A percentile compares a stretch with the other conserved stretches of the same genome.
These are phyloP conservation scores for Delia radicum DNA, from an alignment of 1,140 invertebrate genomes.

Conservation along the genomic window DNA sequence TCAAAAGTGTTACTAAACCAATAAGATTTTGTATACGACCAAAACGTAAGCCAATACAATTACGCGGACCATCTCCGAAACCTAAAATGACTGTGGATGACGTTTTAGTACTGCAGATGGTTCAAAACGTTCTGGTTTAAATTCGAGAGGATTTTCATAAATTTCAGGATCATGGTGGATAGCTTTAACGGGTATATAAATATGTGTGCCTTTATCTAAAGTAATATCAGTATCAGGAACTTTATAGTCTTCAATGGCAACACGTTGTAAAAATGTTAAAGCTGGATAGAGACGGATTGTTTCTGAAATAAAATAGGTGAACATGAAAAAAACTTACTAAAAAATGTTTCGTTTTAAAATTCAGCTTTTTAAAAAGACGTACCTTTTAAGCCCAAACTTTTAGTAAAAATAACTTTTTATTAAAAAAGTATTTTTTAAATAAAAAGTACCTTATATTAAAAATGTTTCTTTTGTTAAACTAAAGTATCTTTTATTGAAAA, in stretches of 20 bases:
- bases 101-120: constrained; percentile 56
- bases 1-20: constrained; percentile 36
- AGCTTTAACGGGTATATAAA: constrained; percentile 57
- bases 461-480: no score
- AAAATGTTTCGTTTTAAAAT: not conserved
- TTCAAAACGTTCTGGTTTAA: constrained; percentile 67
- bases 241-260: constrained; percentile 56
- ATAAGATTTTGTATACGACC: constrained; percentile 40
- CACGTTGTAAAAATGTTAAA: constrained; percentile 56
- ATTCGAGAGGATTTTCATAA: constrained; percentile 65
- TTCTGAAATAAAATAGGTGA: constrained; percentile 37
- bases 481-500: no score
- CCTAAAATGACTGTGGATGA: constrained; percentile 62
- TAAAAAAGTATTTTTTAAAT: no score
- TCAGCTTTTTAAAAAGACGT: no score
- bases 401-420: no score
- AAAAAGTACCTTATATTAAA: no score
- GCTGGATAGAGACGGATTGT: constrained; percentile 62
- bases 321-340: not conserved
- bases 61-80: constrained; percentile 71
- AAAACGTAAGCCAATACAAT: constrained; percentile 60
- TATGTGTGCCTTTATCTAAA: constrained; percentile 47
- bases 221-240: constrained; percentile 42
- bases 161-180: constrained; percentile 64
- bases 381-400: no score